Evolutionary conservation across 2,888 invertebrate species (phyloP).

Genomic region (Tribolium freemani): DNA sequence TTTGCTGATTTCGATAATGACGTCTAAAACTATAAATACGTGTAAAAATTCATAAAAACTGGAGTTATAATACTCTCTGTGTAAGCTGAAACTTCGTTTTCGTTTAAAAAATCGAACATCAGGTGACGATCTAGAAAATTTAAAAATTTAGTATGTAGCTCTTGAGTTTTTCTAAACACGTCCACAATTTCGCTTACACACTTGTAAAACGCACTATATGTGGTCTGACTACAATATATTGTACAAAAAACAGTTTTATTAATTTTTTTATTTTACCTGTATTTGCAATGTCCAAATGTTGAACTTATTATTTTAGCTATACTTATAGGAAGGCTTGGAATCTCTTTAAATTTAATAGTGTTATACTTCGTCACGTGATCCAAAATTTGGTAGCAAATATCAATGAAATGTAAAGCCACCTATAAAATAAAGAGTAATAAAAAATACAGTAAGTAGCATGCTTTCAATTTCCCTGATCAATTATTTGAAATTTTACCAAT

Average conservation of each 20-base stretch:
- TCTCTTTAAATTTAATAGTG: constrained; percentile 22
- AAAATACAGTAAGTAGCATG: no score
- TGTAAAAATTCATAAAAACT: not conserved
- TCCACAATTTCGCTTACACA: constrained; percentile 51
- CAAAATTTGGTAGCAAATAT: constrained; percentile 46
- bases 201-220: constrained; percentile 51
- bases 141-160: constrained; percentile 51
- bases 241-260: constrained; percentile 2
- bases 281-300: constrained; percentile 50
- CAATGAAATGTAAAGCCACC: constrained; percentile 49
- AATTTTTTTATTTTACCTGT: constrained; percentile 45
- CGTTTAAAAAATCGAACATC: constrained; percentile 36
- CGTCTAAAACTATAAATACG: constrained; percentile 67
- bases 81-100: constrained; percentile 45
- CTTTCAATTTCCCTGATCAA: no score
- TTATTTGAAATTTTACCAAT: no score
- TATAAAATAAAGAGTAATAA: constrained; percentile 38
- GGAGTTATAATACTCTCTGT: constrained; percentile 48
- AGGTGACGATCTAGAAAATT: constrained; percentile 47
- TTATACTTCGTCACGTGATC: constrained; percentile 37
- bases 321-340: constrained; percentile 40
- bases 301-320: constrained; percentile 41
- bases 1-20: constrained; percentile 69
- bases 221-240: constrained; percentile 51
- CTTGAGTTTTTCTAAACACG: constrained; percentile 54